Conservation (phyloP, 53 echinoderm and acorn worm species). For the Holothuria leucospilota region DNA sequence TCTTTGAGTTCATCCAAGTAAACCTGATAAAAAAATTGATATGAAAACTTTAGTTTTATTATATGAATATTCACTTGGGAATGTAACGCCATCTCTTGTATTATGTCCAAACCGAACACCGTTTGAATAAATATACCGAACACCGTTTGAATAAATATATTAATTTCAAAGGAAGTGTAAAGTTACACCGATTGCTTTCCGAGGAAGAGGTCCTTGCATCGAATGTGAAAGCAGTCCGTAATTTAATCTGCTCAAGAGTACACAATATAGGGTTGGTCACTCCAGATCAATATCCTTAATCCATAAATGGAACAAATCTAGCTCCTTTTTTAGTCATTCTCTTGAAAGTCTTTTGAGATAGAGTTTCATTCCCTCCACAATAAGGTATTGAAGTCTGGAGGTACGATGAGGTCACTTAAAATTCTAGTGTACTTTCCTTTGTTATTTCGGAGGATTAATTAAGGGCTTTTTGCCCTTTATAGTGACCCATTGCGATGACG, state of each 20-base stretch:
- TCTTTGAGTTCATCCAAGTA: no score
- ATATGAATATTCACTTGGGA: no score
- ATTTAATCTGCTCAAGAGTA: conserved; percentile 1
- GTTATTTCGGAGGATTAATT: conserved; percentile 13
- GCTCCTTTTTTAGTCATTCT: conserved; percentile 16
- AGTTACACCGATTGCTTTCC: not conserved
- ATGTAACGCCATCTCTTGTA: no score
- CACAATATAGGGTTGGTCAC: conserved; percentile 29
- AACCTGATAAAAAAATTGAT: no score
- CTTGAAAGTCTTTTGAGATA: conserved; percentile 2
- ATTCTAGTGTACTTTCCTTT: conserved; percentile 20
- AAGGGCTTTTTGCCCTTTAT: not conserved
- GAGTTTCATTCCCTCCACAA: conserved; percentile 29
- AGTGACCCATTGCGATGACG: conserved; percentile 9
- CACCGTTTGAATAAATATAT: no score
- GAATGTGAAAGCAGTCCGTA: conserved; percentile 25
- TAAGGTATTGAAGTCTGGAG: not conserved
- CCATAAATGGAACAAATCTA: conserved; percentile 18
- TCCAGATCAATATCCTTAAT: conserved; percentile 17
- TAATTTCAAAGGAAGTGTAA: no score
- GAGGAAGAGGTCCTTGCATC: conserved; percentile 9
- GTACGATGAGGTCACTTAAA: conserved; percentile 12
- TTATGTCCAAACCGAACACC: no score
- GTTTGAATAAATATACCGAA: no score
- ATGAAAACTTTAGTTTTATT: no score